Base-by-base conservation (phyloP, 2,797 vertebrate species). In the Tamandua tetradactyla region DNA sequence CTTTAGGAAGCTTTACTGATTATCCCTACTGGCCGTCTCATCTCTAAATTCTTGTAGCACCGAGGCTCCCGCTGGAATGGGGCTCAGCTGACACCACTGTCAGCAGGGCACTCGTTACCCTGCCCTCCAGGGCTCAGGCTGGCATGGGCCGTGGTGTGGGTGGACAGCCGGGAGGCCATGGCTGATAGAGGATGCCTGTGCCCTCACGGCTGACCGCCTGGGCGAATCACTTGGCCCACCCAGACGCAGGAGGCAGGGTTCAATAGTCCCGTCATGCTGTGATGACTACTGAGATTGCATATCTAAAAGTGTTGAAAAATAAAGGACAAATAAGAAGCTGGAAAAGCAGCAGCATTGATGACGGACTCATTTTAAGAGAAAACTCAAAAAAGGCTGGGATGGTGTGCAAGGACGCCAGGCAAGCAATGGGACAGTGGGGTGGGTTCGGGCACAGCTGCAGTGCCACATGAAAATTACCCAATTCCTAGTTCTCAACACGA, bases 401-500 rank as follows among this genome's bases (percentile, higher is more conserved):
- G 20, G 89, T 5, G 15, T n/a, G 35, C 49, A 74, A 55, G 15
- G 74, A 82, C 6, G 89, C 59, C 87, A 5, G 9, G 18, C 7
- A 4, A 7, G 40, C 14, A 52, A n/a, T 5, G 1, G 64, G n/a
- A 49, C 32, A 23, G 5, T 35, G 25, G 69, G 8, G 35, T 11
- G 7, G 25, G 27, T 15, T 82, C 17, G 37, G 8, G 32, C 64
- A 40, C 10, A 32, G 22, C 25, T n/a, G n/a, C n/a, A n/a, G n/a
- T n/a, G 10, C 9, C 89, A 52, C 52, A 52, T 52, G 57, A 93
- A 96, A 94, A 47, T 95, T 52, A n/a, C 18, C 32, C 89, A 96
- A 96, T 92, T 96, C 59, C 92, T 88, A 95, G 97, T 96, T 91
- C 69, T 96, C 79, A 95, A 80, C 61, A 25, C 91, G 13, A 92